Conservation (phyloP, 2,888 invertebrate species). For the Theretra japonica region DNA sequence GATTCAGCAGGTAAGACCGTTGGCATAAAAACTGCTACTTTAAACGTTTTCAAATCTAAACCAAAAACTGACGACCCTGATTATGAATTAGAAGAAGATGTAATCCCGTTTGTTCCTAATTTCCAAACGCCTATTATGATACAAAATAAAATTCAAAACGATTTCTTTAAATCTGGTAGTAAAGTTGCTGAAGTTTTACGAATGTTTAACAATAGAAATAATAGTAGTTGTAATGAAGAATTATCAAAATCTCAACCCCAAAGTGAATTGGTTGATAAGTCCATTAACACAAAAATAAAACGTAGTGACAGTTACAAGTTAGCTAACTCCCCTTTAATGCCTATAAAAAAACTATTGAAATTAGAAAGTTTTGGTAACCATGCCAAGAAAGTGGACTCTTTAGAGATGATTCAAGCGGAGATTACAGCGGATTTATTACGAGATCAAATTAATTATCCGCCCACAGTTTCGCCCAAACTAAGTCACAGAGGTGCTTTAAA, state of each 20-base stretch:
- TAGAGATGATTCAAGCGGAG: conserved; percentile 86
- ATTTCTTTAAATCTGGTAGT: conserved; percentile 61
- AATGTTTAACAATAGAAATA: conserved; percentile 75
- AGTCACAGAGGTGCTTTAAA: conserved; percentile 61
- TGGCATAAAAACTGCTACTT: conserved; percentile 58
- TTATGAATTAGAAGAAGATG: conserved; percentile 58
- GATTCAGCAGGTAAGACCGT: conserved; percentile 88
- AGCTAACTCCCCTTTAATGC: conserved; percentile 90
- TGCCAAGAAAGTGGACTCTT: conserved; percentile 78
- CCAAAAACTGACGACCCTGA: conserved; percentile 57
- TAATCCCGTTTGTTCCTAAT: conserved; percentile 76
- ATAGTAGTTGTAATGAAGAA: conserved; percentile 53
- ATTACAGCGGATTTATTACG: conserved; percentile 86
- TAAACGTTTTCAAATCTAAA: conserved; percentile 53
- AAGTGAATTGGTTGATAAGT: conserved; percentile 56
- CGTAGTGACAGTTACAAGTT: conserved; percentile 94
- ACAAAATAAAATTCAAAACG: conserved; percentile 66
- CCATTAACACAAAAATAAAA: conserved; percentile 84
- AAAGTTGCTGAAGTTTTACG: conserved; percentile 78
- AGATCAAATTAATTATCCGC: conserved; percentile 89
- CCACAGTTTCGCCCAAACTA: conserved; percentile 86
- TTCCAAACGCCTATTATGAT: conserved; percentile 78
- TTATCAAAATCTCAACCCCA: conserved; percentile 44
- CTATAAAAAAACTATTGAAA: conserved; percentile 86
- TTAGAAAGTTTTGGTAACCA: conserved; percentile 76